Percentiles rank a stretch among this genome's conserved stretches.
phyloP scores from a whole-genome alignment of 2,113 vertebrate genomes.

The Platycercus adscitus region DNA sequence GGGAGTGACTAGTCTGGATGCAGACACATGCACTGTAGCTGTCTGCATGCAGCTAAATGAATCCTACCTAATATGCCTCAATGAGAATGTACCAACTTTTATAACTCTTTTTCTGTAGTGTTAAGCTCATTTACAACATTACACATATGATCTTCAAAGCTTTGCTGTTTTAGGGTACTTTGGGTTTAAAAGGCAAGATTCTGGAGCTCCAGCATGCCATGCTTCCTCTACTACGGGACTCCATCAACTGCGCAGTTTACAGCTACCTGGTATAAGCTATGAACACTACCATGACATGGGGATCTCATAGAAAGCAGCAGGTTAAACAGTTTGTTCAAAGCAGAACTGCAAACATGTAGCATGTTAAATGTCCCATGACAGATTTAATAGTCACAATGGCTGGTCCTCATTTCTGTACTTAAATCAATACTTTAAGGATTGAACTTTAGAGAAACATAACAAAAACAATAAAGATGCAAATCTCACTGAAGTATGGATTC shows the following conservation, averaged over 20 bases:
- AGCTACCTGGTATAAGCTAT: not conserved
- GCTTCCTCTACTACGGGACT: not conserved
- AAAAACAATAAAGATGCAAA: not conserved
- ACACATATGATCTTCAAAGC: accelerated
- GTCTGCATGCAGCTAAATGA: not conserved
- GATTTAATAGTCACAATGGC: not conserved
- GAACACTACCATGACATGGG: not conserved
- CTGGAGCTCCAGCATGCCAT: not conserved
- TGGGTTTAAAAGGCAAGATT: not conserved
- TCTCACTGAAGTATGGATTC: not conserved
- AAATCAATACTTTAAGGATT: not conserved
- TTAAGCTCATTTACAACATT: not conserved
- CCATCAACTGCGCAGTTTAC: not conserved
- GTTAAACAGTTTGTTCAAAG: not conserved
- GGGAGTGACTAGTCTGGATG: accelerated
- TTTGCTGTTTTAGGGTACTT: not conserved
- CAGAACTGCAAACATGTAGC: not conserved
- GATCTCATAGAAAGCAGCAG: not conserved
- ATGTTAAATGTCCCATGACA: not conserved
- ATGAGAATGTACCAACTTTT: accelerated
- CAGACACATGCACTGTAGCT: not conserved
- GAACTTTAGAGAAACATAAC: not conserved
- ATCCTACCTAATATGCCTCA: not conserved
- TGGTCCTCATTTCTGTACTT: not conserved
- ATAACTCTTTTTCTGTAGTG: not conserved